Evolutionary conservation across 2,888 invertebrate genomes (phyloP).

Genomic region (Geophilus truncorum): DNA sequence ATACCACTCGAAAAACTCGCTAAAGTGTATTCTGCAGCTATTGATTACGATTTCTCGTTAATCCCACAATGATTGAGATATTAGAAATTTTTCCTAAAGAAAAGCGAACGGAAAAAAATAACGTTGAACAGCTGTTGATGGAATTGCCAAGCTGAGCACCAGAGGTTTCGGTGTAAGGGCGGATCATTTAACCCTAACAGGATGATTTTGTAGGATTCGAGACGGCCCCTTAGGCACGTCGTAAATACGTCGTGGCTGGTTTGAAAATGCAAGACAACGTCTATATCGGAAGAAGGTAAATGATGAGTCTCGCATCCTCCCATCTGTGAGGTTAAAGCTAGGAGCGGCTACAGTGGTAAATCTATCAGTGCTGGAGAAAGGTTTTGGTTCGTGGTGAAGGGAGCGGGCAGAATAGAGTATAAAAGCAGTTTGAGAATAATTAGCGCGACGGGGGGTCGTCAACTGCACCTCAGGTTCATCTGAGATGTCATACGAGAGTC

Average conservation of each 20-base stretch:
- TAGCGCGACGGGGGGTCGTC: neutral
- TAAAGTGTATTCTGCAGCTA: no score
- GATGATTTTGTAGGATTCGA: neutral
- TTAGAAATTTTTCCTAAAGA: no score
- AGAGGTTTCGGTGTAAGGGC: neutral
- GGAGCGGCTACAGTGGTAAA: neutral
- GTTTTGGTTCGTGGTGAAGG: neutral
- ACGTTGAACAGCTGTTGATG: no score
- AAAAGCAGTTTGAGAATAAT: neutral
- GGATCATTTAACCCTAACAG: neutral
- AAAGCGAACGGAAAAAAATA: no score
- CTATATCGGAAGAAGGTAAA: neutral
- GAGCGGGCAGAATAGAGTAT: neutral
- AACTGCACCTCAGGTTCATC: neutral
- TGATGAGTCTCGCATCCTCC: neutral
- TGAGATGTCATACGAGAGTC: neutral
- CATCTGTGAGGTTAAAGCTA: neutral
- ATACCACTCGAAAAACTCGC: no score
- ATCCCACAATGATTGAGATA: no score
- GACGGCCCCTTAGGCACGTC: neutral
- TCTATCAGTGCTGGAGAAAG: neutral
- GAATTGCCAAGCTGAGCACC: no score
- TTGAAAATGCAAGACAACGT: slow-evolving; percentile 4
- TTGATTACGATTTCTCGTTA: no score
- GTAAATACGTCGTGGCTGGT: neutral